Base-by-base conservation (phyloP, 2,888 invertebrate genomes). In the Strigamia crassipes region DNA sequence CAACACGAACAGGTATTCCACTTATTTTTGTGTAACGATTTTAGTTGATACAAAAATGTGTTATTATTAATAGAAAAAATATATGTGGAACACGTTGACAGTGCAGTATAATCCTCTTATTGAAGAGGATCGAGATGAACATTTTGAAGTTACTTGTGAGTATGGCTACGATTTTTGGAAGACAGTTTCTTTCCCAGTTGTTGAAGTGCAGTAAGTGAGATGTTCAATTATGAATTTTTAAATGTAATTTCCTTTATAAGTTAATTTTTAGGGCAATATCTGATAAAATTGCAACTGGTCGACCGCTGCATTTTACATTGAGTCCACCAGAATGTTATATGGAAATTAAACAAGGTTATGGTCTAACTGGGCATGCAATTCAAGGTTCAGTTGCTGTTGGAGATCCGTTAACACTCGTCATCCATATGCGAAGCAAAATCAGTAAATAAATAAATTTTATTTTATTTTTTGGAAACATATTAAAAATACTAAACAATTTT, bases 81-180 rank as follows among this genome's bases (percentile, higher is more conserved):
- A 96, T 86, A 96, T 96, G 96, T 96, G 96, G 96, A 96, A 96
- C 88, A 96, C 96, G 0, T 94, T 96, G 81, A 96, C 96, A 4
- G 96, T 96, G 81, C 96, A 96, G 87, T 96, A 96, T 89, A 96
- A 96, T 89, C 92, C 96, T 0, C 88, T 96, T 85, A 96, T 96
- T 82, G 96, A 96, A 87, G 96, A 96, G 87, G 96, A 96, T 87
- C 92, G 94, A 89, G 96, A 96, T 87, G 96, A 96, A 86, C 96
- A 96, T 87, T 96, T 96, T 88, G 96, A 96, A 89, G 96, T 96
- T 81, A 96, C 96, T 77, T 96, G 96, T 89, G 96, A 96, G 89
- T 96, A 96, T 86, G 96, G 96, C 82, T 96, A 96, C 87, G 96
- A 96, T 88, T 96, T 96, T 89, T 96, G 96, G 96, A 96, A 96